Evolutionary conservation across 2,113 vertebrate genomes (phyloP).

Genomic region (Thomomys bottae): DNA sequence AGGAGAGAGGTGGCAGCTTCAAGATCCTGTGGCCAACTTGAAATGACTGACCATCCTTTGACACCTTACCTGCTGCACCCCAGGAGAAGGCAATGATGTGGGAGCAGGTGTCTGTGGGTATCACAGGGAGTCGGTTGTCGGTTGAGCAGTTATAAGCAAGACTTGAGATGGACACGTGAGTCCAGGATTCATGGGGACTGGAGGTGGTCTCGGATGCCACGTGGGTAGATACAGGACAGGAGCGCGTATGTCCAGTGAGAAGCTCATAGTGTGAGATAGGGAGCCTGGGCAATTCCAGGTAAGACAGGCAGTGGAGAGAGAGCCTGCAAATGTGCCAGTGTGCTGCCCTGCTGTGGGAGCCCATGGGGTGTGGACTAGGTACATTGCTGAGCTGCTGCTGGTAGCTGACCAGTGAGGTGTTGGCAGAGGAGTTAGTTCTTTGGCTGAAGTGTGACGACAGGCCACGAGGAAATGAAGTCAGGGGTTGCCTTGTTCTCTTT

Average conservation of each 20-base stretch:
- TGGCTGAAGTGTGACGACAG: background rate
- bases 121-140: background rate
- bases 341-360: too few relatives aligned
- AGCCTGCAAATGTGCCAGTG: too few relatives aligned
- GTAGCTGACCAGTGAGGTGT: too few relatives aligned
- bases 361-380: too few relatives aligned
- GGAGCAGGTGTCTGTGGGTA: background rate
- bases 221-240: accelerated
- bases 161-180: too few relatives aligned
- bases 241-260: too few relatives aligned
- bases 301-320: background rate
- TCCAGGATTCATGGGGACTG: background rate
- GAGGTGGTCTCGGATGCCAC: background rate
- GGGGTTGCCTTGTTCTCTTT: background rate
- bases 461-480: accelerated
- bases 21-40: background rate
- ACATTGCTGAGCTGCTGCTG: accelerated
- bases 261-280: too few relatives aligned
- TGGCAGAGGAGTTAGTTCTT: background rate
- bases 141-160: background rate
- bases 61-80: background rate
- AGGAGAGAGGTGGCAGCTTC: background rate
- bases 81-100: background rate
- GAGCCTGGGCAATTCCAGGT: too few relatives aligned
- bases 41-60: too few relatives aligned